Evolutionary conservation across 2,113 vertebrate species (phyloP), one percentile per base, ranked within the genome.

Genomic region (Zapus hudsonius): DNA sequence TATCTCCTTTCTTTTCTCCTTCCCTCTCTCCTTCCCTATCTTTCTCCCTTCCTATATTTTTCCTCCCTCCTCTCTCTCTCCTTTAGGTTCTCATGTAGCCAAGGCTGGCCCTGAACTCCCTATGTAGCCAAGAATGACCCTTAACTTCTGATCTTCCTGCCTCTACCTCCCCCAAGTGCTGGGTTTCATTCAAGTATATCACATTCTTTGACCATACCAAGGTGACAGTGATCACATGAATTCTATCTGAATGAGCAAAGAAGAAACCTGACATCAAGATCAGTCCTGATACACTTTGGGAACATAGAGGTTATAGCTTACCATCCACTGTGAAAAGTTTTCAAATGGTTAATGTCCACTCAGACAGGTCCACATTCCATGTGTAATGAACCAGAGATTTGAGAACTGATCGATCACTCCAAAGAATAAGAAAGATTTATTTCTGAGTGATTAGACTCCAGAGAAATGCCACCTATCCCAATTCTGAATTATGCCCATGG

Each of bases 281-380:
- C n/a, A n/a, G n/a, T n/a, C n/a, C n/a, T n/a, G n/a, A n/a, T n/a
- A n/a, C n/a, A n/a, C n/a, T n/a, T 61, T 89, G 5, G n/a, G 64
- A 93, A 85, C 42, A 40, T 72, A 72, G 64, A 93, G 25, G 42
- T 69, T 40, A 52, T 19, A 11, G 70, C 5, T 80, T 84, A 33
- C 27, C 36, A 90, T 57, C 20, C 40, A 75, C 19, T 29, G 31
- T 74, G 87, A 84, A 92, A 83, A 85, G 63, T 88, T 92, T 86
- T 55, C 70, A 7, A 42, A 36, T 78, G 88, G 67, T 59, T 63
- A 88, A 79, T 66, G 22, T 73, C 67, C 55, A 64, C 38, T 89
- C 38, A 15, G 40, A 67, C 4, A 23, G 29, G 36, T 29, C 55
- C 5, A 36, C 19, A 2, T 44, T 74, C 59, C 22, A 42, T 36